Evolutionary conservation across 2,888 invertebrate genomes (phyloP), one percentile per base, ranked within the genome.

Genomic region (Andrena bucephala): DNA sequence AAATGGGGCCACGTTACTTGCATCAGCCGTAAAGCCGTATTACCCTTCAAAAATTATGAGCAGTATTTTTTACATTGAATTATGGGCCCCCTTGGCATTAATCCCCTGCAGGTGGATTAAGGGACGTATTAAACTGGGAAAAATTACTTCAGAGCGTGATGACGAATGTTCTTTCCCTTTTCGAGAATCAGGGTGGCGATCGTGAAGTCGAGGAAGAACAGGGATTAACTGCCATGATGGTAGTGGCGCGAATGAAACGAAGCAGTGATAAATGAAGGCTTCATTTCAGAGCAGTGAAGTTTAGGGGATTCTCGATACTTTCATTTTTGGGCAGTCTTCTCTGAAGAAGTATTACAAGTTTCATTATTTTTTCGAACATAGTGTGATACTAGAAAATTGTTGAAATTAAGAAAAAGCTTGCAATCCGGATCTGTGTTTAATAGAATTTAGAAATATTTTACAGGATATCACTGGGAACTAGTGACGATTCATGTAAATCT

Each of bases 11-110:
- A 8, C 31, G 20, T n/a, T 20, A 24, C 68, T 76, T 57, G 54
- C 20, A 24, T 54, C 54, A 24, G 42, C 42, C 16, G 42, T 42
- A 36, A 54, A 54, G 24, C 1, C 24, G 50, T 62, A 33, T n/a
- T 16, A 42, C 33, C 2, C 54, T 27, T 69, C 8, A 2, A n/a
- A 24, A 76, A 57, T 29, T 69, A 63, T n/a, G 62, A 29, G 33
- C n/a, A 36, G 69, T 76, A 76, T 67, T 66, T 33, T 62, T 67
- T 62, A 62, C 29, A 76, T 50, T 54, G 75, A 66, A 52, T 69
- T 54, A 68, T 52, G 24, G 16, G 6, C 0, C 7, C 6, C 27
- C 27, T 20, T 7, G 3, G 54, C 50, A 59, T 72, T 65, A 72
- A 77, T 60, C 59, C 72, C n/a, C 50, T 6, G 48, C 20, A 33